Evolutionary conservation across 2,113 vertebrate genomes (phyloP).

Genomic region (Lontra canadensis): DNA sequence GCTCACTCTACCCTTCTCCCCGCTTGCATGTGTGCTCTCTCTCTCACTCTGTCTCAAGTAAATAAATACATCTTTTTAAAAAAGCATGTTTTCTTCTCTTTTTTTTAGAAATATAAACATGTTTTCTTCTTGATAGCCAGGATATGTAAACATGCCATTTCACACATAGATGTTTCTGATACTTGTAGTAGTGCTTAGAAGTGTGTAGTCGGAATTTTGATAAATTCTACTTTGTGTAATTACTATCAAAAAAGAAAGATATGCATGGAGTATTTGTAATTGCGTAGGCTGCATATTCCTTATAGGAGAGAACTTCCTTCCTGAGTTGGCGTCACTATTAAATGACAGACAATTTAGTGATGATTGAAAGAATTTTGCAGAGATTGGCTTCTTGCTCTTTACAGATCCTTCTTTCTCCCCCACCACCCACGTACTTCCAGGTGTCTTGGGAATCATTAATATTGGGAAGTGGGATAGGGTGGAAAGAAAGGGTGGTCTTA

Average conservation of each 20-base stretch:
- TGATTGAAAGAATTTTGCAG: not conserved
- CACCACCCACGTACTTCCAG: not conserved
- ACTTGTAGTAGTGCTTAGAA: not conserved
- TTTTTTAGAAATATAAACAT: not conserved
- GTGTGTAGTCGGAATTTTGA: not conserved
- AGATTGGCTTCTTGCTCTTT: not conserved
- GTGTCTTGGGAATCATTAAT: not conserved
- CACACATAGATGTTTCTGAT: not conserved
- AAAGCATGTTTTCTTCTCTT: not conserved
- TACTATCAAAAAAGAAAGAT: not conserved
- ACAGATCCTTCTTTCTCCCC: not conserved
- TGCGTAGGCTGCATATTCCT: not conserved
- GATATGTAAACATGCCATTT: not conserved
- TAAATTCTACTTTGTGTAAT: not conserved
- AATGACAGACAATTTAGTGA: slow-evolving; percentile 11
- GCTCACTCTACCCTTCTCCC: not conserved
- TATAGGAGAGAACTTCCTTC: not conserved
- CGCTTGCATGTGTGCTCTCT: not conserved
- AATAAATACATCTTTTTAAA: not conserved
- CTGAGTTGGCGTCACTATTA: not conserved
- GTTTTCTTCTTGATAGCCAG: not conserved
- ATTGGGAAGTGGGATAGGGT: not conserved
- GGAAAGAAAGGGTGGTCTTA: not conserved
- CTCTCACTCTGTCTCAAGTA: too few relatives aligned
- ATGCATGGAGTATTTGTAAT: not conserved